These are phyloP conservation scores for Nemurella pictetii DNA, from an alignment of 2,888 invertebrate genomes.

Conservation along the genomic window DNA sequence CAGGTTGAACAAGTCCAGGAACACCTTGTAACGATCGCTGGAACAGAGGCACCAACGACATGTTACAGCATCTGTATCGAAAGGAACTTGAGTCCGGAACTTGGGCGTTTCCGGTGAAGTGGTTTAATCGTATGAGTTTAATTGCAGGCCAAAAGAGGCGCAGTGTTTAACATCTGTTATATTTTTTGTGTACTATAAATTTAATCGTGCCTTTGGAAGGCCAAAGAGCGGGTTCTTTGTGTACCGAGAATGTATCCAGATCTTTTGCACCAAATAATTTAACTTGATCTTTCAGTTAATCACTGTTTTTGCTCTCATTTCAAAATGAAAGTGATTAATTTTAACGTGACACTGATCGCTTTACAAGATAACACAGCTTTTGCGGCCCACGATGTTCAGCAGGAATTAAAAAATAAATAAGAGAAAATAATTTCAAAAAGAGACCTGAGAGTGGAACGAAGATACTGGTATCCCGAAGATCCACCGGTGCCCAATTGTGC, in stretches of 20 bases:
- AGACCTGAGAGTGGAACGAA: constrained; percentile 93
- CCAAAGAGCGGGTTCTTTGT: background rate
- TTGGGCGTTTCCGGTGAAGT: background rate
- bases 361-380: too few relatives aligned
- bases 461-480: constrained; percentile 96
- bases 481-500: constrained; percentile 96
- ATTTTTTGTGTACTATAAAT: background rate
- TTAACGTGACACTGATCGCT: too few relatives aligned
- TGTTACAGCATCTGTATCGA: background rate
- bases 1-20: constrained; percentile 94
- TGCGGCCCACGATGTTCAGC: too few relatives aligned
- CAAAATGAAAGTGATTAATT: too few relatives aligned
- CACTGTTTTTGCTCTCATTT: too few relatives aligned
- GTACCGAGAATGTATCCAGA: too few relatives aligned
- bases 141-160: background rate
- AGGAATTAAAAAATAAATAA: too few relatives aligned
- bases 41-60: constrained; percentile 49
- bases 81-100: background rate
- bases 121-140: background rate
- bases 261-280: too few relatives aligned
- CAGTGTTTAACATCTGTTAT: background rate
- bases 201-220: background rate
- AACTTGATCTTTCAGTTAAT: too few relatives aligned
- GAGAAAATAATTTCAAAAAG: too few relatives aligned
- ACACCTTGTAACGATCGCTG: constrained; percentile 98